These are phyloP conservation scores for Grapholita molesta DNA, from an alignment of 1,140 invertebrate species.

Conservation along the genomic window DNA sequence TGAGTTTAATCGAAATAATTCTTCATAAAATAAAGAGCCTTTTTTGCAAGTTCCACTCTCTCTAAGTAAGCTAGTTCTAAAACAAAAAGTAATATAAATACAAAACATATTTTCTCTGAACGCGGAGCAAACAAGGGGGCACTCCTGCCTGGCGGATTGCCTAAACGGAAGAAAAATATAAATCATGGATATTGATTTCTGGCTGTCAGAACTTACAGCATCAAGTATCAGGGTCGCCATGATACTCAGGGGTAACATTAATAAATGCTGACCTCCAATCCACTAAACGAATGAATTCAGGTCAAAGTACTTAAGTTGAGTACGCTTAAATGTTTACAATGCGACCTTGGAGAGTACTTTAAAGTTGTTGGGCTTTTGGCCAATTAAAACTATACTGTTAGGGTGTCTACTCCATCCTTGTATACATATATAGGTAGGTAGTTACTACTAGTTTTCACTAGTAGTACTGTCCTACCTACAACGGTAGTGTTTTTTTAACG, in stretches of 20 bases:
- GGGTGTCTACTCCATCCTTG: no score
- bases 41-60: not conserved
- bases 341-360: not conserved
- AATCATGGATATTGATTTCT: conserved; percentile 3
- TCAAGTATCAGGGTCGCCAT: not conserved
- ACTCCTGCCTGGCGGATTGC: not conserved
- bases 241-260: not conserved
- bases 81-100: not conserved
- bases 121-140: not conserved
- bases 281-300: not conserved
- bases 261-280: not conserved
- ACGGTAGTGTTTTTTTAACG: no score
- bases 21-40: no score
- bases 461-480: no score
- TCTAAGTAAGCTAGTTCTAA: not conserved
- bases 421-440: no score
- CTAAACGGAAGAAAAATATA: not conserved
- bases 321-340: not conserved
- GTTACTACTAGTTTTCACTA: no score
- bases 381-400: no score
- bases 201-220: conserved; percentile 2
- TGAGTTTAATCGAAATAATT: no score
- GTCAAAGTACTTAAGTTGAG: not conserved
- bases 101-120: not conserved
- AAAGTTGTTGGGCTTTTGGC: no score